Conservation (phyloP, 2,113 vertebrate species). For the Carollia perspicillata region DNA sequence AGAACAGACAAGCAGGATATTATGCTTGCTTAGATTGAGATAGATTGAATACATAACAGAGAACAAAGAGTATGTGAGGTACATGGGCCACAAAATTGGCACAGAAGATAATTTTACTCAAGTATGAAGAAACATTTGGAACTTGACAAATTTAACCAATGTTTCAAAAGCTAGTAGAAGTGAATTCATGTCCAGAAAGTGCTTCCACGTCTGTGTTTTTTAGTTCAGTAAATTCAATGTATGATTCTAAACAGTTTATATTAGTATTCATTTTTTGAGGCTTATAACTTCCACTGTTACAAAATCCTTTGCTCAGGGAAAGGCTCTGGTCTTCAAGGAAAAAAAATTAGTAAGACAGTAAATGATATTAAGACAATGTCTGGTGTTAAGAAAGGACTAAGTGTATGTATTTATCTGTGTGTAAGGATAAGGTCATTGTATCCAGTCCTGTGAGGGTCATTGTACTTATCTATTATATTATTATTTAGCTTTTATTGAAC, state of each 20-base stretch:
- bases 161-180: neutral
- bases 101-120: neutral
- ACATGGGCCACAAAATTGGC: fast-evolving
- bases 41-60: neutral
- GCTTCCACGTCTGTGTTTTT: neutral
- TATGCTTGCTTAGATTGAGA: fast-evolving
- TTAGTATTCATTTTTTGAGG: neutral
- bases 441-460: neutral
- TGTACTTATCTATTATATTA: neutral
- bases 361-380: neutral
- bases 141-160: neutral
- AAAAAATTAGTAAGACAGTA: neutral
- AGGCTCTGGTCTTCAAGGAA: neutral
- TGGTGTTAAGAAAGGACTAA: neutral
- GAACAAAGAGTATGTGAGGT: neutral
- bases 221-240: neutral
- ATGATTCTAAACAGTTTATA: neutral
- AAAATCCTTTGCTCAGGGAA: neutral
- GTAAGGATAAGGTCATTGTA: neutral
- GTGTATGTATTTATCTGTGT: neutral
- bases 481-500: neutral
- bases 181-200: neutral
- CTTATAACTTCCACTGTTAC: neutral
- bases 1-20: neutral
- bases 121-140: neutral